Percentiles rank a stretch among this genome's conserved stretches.
Evolutionary conservation across 2,113 vertebrate species (phyloP).

Genomic region (Psammodynastes pulverulentus): DNA sequence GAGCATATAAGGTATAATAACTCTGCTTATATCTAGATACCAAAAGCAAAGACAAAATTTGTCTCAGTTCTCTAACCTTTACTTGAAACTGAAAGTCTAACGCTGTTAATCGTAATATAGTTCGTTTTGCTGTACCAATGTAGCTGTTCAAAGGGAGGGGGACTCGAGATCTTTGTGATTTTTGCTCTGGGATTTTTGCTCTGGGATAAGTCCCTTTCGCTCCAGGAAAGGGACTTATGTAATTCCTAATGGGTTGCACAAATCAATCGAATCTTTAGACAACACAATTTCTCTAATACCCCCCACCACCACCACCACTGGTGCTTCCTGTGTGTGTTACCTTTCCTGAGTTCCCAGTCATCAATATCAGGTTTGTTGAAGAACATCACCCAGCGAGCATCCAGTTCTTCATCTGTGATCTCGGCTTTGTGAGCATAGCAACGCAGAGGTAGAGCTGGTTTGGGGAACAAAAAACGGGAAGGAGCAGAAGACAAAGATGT

Average conservation of each 20-base stretch:
- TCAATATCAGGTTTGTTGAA: constrained; percentile 97
- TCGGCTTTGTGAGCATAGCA: constrained; percentile 89
- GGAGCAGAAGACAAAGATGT: not conserved
- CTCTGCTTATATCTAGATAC: not conserved
- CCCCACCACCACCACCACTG: too few species aligned
- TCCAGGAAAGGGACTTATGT: not conserved
- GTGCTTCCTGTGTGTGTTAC: constrained; percentile 57
- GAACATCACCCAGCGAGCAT: constrained; percentile 95
- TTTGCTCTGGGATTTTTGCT: not conserved
- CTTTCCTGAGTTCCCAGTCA: constrained; percentile 95
- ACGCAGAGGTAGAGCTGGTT: constrained; percentile 78
- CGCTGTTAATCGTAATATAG: not conserved
- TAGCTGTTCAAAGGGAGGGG: not conserved
- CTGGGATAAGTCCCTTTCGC: not conserved
- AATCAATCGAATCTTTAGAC: not conserved
- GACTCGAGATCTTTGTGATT: not conserved
- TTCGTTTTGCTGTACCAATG: not conserved
- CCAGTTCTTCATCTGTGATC: constrained; percentile 96
- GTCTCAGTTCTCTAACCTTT: not conserved
- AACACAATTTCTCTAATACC: not conserved
- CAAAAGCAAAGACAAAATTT: not conserved
- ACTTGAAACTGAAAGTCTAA: not conserved
- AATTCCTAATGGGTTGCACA: not conserved
- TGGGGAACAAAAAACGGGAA: not conserved
- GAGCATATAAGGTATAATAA: not conserved